A percentile compares a stretch with the other conserved stretches of the same genome.
These are phyloP conservation scores for Pristionchus mayeri DNA, from an alignment of 2,888 invertebrate species.

Conservation along the genomic window DNA sequence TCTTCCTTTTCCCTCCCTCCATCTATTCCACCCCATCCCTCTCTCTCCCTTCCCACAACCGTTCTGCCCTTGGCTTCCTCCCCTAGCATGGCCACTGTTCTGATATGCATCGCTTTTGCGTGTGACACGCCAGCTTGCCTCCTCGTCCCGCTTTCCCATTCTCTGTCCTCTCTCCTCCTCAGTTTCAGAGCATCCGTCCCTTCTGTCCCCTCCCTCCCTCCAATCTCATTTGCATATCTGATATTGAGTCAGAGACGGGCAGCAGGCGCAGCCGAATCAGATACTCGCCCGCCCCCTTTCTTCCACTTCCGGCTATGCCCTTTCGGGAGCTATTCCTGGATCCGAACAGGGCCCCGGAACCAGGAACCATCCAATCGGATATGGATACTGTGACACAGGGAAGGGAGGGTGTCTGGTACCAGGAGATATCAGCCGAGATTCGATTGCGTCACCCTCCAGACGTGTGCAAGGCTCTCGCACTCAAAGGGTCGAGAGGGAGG, in stretches of 20 bases:
- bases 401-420: neutral
- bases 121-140: slow-evolving; percentile 44
- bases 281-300: slow-evolving; percentile 1
- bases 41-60: neutral
- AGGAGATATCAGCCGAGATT: neutral
- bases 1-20: no score
- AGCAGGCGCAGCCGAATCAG: neutral
- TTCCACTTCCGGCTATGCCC: neutral
- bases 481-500: neutral
- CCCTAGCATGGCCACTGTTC: neutral
- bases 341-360: neutral
- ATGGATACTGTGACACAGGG: neutral
- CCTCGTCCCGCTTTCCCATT: neutral
- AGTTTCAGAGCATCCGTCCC: slow-evolving; percentile 41
- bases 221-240: slow-evolving; percentile 41
- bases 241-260: slow-evolving; percentile 23
- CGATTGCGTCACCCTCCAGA: slow-evolving; percentile 9
- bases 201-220: slow-evolving; percentile 29
- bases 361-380: neutral
- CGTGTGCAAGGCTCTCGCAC: neutral
- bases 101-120: slow-evolving; percentile 48
- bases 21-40: no score
- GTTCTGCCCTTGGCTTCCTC: neutral
- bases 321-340: neutral
- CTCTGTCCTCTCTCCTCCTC: neutral